Conservation (phyloP, 1,140 invertebrate genomes). For the Trichomalopsis sarcophagae region DNA sequence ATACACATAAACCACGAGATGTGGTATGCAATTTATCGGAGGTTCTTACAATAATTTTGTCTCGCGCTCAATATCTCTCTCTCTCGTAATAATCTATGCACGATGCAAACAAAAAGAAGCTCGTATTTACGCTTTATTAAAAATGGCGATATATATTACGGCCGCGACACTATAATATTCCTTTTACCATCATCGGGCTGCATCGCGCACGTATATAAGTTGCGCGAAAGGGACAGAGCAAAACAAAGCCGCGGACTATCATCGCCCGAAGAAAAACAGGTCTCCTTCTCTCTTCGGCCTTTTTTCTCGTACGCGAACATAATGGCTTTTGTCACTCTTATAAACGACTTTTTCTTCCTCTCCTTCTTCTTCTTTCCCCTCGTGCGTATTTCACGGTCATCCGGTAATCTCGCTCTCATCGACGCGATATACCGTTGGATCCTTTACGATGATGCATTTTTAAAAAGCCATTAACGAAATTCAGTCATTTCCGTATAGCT, state of each 20-base stretch:
- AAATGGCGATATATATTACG: slow-evolving; percentile 33
- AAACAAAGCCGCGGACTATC: slow-evolving; percentile 7
- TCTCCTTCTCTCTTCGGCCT: not conserved
- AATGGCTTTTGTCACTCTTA: slow-evolving; percentile 53
- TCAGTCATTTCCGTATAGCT: too few relatives aligned
- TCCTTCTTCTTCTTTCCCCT: not conserved
- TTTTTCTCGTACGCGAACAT: slow-evolving; percentile 40
- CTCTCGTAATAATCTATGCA: not conserved
- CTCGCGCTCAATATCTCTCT: not conserved
- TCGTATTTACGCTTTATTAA: slow-evolving; percentile 37
- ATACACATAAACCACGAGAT: not conserved
- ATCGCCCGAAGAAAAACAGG: slow-evolving; percentile 35
- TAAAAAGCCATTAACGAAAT: not conserved
- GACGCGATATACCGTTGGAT: not conserved
- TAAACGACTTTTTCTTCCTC: slow-evolving; percentile 43
- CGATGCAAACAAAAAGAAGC: not conserved
- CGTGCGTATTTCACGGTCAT: slow-evolving; percentile 49
- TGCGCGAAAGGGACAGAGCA: not conserved
- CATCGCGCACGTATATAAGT: not conserved
- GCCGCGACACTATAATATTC: slow-evolving; percentile 30
- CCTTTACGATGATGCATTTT: not conserved
- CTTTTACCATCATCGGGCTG: not conserved
- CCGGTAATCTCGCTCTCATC: slow-evolving; percentile 41
- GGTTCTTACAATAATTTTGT: not conserved
- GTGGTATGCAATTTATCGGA: not conserved